Evolutionary conservation across 2,888 invertebrate genomes (phyloP).

Genomic region (Cheilosia vernalis): DNA sequence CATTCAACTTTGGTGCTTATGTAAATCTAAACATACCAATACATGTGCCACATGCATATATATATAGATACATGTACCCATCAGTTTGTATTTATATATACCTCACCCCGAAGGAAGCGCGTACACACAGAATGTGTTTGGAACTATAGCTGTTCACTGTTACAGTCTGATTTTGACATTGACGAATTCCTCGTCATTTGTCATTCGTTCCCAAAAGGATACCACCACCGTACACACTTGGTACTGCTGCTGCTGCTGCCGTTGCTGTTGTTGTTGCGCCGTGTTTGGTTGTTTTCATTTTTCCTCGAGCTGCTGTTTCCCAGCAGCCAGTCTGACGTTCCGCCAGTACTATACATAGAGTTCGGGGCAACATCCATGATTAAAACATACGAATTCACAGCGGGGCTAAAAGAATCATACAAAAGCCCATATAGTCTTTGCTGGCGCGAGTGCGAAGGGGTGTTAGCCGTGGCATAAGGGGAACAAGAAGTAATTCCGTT

Average conservation of each 20-base stretch:
- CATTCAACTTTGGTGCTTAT: constrained; percentile 25
- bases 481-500: constrained; percentile 43
- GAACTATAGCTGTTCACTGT: constrained; percentile 80
- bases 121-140: constrained; percentile 40
- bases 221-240: constrained; percentile 68
- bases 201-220: constrained; percentile 82
- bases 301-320: constrained; percentile 56
- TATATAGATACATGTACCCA: constrained; percentile 19
- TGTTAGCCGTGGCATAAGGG: constrained; percentile 31
- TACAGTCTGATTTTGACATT: constrained; percentile 84
- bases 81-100: constrained; percentile 62
- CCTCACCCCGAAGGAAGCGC: constrained; percentile 64
- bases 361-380: constrained; percentile 64
- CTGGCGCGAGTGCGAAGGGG: constrained; percentile 23
- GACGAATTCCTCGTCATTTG: constrained; percentile 83
- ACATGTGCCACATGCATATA: constrained; percentile 6
- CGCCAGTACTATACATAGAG: constrained; percentile 43
- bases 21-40: constrained; percentile 42
- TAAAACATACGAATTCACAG: constrained; percentile 74
- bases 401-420: constrained; percentile 63
- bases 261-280: constrained; percentile 28
- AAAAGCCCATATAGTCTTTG: constrained; percentile 59
- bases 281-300: constrained; percentile 53
- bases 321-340: constrained; percentile 65
- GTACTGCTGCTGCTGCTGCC: constrained; percentile 39